Percentiles rank a stretch among this genome's conserved stretches.
These are phyloP conservation scores for Nibea coibor DNA, from an alignment of 2,113 vertebrate genomes.

Conservation along the genomic window DNA sequence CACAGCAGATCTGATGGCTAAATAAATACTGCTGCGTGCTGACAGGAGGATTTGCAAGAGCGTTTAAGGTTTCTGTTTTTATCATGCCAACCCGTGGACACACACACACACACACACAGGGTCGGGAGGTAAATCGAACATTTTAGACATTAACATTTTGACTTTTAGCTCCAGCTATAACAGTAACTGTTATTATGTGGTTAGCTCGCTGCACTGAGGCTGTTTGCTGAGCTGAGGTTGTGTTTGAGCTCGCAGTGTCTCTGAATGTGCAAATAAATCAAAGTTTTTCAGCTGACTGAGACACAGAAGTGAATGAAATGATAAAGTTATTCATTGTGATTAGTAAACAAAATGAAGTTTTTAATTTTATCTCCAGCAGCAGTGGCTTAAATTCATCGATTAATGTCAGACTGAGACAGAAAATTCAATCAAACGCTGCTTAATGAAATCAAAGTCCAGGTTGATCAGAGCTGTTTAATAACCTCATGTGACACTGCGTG, in stretches of 20 bases:
- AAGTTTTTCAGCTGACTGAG: no score
- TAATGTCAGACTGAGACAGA: conserved; percentile 28
- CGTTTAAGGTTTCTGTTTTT: not conserved
- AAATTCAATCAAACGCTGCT: conserved; percentile 7
- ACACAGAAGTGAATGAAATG: not conserved
- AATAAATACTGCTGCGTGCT: not conserved
- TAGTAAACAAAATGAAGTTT: conserved; percentile 14
- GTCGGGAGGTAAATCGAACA: not conserved
- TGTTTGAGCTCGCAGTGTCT: not conserved
- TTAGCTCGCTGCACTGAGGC: not conserved
- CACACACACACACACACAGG: not conserved
- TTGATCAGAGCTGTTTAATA: not conserved
- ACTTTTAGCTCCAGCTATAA: not conserved
- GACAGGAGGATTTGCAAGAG: not conserved
- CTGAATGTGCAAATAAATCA: no score
- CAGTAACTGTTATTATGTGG: not conserved
- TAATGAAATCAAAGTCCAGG: not conserved
- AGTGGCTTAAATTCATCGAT: conserved; percentile 20
- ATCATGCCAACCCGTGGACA: no score
- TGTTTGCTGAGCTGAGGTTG: not conserved
- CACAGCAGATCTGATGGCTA: not conserved
- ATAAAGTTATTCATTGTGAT: conserved; percentile 7
- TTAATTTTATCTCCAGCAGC: conserved; percentile 3
- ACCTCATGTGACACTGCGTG: not conserved
- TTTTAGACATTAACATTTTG: not conserved